Percentiles rank a stretch among this genome's conserved stretches.
These are phyloP conservation scores for Thumatha senex DNA, from an alignment of 2,888 invertebrate species.

Conservation along the genomic window DNA sequence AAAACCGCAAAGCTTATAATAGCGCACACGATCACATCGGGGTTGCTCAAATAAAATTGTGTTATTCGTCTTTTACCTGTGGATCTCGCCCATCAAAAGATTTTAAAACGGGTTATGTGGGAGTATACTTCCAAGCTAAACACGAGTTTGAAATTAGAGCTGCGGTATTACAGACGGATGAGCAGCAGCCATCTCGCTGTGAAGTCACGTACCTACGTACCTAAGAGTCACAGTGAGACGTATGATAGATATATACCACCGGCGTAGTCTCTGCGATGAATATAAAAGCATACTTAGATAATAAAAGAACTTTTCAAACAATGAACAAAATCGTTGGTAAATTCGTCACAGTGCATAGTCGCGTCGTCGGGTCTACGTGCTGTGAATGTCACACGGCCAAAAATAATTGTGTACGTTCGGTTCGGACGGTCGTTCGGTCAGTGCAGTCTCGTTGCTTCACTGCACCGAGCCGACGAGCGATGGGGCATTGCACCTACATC, in stretches of 20 bases:
- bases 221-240: conserved; percentile 37
- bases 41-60: conserved; percentile 49
- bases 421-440: conserved; percentile 64
- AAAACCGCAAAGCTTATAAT: conserved; percentile 48
- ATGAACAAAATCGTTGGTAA: conserved; percentile 52
- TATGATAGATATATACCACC: conserved; percentile 51
- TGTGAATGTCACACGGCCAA: conserved; percentile 72
- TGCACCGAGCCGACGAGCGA: conserved; percentile 65
- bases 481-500: conserved; percentile 77
- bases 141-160: conserved; percentile 43
- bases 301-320: conserved; percentile 44
- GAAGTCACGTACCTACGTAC: conserved; percentile 42
- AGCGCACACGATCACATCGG: conserved; percentile 19
- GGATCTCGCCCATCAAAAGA: conserved; percentile 57
- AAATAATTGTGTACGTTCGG: conserved; percentile 66
- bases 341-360: conserved; percentile 56
- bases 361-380: conserved; percentile 52
- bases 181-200: conserved; percentile 33
- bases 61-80: conserved; percentile 62
- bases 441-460: conserved; percentile 78
- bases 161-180: conserved; percentile 42
- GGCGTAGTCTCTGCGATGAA: conserved; percentile 32
- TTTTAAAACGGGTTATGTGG: conserved; percentile 57
- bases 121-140: conserved; percentile 52
- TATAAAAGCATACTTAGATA: conserved; percentile 41